These are phyloP conservation scores for Rhombomys opimus DNA, from an alignment of 2,113 vertebrate species.

Conservation along the genomic window DNA sequence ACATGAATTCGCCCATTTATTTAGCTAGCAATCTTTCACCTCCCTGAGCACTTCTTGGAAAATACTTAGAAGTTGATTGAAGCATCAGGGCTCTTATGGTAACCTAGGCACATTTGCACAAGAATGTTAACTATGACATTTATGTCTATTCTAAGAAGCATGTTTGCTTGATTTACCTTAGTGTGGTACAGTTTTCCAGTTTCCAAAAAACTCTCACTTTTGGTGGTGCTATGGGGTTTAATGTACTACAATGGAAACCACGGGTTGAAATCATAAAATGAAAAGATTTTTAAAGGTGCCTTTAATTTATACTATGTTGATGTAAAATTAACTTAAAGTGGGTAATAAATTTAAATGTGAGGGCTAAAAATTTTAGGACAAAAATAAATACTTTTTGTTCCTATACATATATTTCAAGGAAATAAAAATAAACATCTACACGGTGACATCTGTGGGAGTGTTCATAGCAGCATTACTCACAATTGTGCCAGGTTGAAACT, in stretches of 20 bases:
- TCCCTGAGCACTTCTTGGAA: neutral
- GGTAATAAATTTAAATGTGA: neutral
- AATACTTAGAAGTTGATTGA: neutral
- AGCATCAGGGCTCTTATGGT: fast-evolving
- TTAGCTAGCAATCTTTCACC: too few species aligned
- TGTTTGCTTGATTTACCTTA: neutral
- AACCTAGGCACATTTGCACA: neutral
- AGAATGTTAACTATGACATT: neutral
- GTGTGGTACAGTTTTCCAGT: neutral
- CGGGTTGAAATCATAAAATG: too few species aligned
- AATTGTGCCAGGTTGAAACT: neutral
- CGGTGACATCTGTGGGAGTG: neutral
- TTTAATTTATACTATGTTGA: neutral
- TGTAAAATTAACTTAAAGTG: neutral
- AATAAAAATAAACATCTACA: neutral
- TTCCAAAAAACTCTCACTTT: neutral
- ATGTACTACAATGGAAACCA: neutral
- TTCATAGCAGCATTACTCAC: neutral
- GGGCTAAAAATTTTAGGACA: neutral
- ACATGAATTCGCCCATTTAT: neutral
- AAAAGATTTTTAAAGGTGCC: neutral
- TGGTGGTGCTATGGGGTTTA: too few species aligned
- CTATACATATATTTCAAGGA: neutral
- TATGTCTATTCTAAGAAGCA: neutral
- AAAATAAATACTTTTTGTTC: neutral